Conservation (phyloP, 1,140 invertebrate genomes). For the Wasmannia auropunctata region DNA sequence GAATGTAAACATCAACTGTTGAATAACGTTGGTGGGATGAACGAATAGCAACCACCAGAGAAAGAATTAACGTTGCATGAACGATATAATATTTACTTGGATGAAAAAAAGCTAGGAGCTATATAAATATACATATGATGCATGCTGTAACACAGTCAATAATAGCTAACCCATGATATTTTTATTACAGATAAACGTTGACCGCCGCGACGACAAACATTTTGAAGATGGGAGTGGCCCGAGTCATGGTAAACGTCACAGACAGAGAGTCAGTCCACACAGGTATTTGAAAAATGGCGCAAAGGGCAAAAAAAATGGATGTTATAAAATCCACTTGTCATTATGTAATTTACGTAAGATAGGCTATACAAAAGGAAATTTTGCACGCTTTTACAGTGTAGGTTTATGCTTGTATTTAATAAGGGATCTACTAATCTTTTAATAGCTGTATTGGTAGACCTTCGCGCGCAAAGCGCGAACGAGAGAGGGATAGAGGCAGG, state of each 20-base stretch:
- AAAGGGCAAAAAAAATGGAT: neutral
- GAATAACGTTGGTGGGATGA: neutral
- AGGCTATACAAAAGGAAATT: neutral
- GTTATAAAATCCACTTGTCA: neutral
- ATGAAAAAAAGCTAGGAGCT: neutral
- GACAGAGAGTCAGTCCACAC: slow-evolving; percentile 87
- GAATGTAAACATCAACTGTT: neutral
- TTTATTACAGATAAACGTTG: slow-evolving; percentile 76
- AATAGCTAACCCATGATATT: too few species aligned
- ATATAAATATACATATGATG: neutral
- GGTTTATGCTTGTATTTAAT: slow-evolving; percentile 37
- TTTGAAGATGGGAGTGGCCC: slow-evolving; percentile 84
- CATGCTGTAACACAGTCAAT: too few species aligned
- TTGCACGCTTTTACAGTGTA: slow-evolving; percentile 1
- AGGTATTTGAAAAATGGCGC: slow-evolving; percentile 77
- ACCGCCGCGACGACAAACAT: slow-evolving; percentile 85
- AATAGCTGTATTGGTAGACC: slow-evolving; percentile 78
- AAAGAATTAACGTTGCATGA: neutral
- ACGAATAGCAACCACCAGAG: neutral
- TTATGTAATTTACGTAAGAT: slow-evolving; percentile 23
- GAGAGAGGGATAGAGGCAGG: slow-evolving; percentile 80
- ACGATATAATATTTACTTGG: neutral
- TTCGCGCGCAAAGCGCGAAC: slow-evolving; percentile 81
- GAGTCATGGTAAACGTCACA: slow-evolving; percentile 87
- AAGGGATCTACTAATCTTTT: slow-evolving; percentile 49